Conservation (phyloP, 2,888 invertebrate genomes). For the Rhaphigaster nebulosa region DNA sequence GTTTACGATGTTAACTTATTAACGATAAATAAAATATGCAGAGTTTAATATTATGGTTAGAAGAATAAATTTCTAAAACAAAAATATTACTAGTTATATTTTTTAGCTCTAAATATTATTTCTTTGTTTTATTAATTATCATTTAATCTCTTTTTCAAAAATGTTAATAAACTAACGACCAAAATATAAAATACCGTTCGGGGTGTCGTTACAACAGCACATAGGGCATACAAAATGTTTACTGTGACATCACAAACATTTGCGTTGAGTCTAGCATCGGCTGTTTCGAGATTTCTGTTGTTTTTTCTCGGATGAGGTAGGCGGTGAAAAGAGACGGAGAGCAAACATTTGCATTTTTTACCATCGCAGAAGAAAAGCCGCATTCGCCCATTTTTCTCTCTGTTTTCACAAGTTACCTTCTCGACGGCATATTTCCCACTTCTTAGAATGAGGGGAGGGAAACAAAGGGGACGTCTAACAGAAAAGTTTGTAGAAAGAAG, state of each 20-base stretch:
- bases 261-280: neutral
- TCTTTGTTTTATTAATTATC: too few relatives aligned
- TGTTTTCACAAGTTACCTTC: neutral
- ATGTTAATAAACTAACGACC: too few relatives aligned
- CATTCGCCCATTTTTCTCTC: neutral
- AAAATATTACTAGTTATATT: too few relatives aligned
- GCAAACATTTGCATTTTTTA: constrained; percentile 36
- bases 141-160: too few relatives aligned
- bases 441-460: neutral
- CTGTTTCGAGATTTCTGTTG: constrained; percentile 30
- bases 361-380: neutral
- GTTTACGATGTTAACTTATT: too few relatives aligned
- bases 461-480: neutral
- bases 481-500: neutral
- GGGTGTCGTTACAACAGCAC: neutral
- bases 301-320: constrained; percentile 35
- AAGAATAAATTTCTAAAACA: too few relatives aligned
- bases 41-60: too few relatives aligned
- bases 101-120: too few relatives aligned
- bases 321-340: neutral
- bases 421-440: neutral
- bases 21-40: too few relatives aligned
- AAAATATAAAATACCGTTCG: neutral
- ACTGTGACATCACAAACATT: constrained; percentile 24
- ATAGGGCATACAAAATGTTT: constrained; percentile 15